Conservation (phyloP, 2,797 vertebrate genomes). For the Takifugu ocellatus region DNA sequence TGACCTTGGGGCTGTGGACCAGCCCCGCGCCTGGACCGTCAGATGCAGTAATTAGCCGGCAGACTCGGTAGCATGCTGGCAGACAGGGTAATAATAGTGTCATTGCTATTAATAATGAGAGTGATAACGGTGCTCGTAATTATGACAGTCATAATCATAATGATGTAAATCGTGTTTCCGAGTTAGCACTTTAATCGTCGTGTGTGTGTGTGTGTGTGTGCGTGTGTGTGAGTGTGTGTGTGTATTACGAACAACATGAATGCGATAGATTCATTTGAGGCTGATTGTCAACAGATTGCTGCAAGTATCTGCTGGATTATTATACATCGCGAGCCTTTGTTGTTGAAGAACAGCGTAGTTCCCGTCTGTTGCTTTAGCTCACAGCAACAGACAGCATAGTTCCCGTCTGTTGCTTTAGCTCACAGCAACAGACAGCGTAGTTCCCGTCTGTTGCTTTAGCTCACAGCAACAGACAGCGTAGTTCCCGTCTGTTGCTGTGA, state of each 20-base stretch:
- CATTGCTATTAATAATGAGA: slow-evolving; percentile 74
- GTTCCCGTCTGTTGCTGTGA: slow-evolving; percentile 3
- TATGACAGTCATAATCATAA: slow-evolving; percentile 74
- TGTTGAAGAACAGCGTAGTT: slow-evolving; percentile 49
- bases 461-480: too few species aligned
- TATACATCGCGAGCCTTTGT: slow-evolving; percentile 48
- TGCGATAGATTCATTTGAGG: slow-evolving; percentile 63
- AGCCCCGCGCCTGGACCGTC: slow-evolving; percentile 53
- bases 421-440: too few species aligned
- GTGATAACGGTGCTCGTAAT: slow-evolving; percentile 69
- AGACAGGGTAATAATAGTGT: slow-evolving; percentile 68
- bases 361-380: slow-evolving; percentile 4
- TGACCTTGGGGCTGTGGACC: slow-evolving; percentile 60
- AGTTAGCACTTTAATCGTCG: slow-evolving; percentile 61
- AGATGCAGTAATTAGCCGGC: slow-evolving; percentile 64
- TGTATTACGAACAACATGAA: slow-evolving; percentile 47
- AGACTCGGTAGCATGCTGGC: slow-evolving; percentile 49
- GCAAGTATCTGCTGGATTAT: slow-evolving; percentile 52
- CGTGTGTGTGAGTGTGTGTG: slow-evolving; percentile 19
- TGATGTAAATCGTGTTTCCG: slow-evolving; percentile 75
- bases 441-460: too few species aligned
- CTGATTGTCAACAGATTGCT: slow-evolving; percentile 58
- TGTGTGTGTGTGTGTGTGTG: not conserved
- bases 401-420: too few species aligned
- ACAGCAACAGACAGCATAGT: too few species aligned